Evolutionary conservation across 2,797 vertebrate genomes (phyloP).

Genomic region (Falco novaeseelandiae): DNA sequence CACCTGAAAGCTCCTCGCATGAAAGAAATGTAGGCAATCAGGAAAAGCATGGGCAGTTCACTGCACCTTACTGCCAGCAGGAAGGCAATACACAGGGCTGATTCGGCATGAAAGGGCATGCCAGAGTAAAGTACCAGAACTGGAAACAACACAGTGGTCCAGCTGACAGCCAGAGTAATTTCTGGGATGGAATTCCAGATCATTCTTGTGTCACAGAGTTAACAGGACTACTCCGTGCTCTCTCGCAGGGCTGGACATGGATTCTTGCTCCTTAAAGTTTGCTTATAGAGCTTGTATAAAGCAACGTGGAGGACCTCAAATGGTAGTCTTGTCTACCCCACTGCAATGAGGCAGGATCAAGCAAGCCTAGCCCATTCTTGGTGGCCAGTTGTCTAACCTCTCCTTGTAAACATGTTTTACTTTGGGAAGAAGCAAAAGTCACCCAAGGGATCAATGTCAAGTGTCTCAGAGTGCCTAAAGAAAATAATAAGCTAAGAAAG

Average conservation of each 20-base stretch:
- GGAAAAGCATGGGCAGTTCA: background rate
- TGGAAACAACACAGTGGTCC: background rate
- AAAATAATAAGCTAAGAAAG: constrained; percentile 25
- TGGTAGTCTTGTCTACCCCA: background rate
- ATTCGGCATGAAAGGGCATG: background rate
- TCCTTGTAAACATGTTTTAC: background rate
- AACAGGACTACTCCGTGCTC: background rate
- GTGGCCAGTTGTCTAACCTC: background rate
- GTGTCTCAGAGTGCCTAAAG: background rate
- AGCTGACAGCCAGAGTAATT: background rate
- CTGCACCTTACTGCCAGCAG: background rate
- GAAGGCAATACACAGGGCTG: background rate
- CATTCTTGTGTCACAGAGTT: background rate
- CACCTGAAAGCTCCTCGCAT: background rate
- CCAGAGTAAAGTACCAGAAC: background rate
- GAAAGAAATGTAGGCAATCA: background rate
- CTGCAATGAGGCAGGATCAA: background rate
- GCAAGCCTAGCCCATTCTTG: background rate
- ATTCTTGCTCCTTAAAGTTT: background rate
- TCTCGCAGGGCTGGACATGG: background rate
- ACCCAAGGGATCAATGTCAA: background rate
- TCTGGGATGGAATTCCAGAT: background rate
- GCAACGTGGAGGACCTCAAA: background rate
- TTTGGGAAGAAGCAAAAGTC: background rate
- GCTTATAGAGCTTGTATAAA: background rate